Evolutionary conservation across 2,888 invertebrate genomes (phyloP).

Genomic region (Agrypnus murinus): DNA sequence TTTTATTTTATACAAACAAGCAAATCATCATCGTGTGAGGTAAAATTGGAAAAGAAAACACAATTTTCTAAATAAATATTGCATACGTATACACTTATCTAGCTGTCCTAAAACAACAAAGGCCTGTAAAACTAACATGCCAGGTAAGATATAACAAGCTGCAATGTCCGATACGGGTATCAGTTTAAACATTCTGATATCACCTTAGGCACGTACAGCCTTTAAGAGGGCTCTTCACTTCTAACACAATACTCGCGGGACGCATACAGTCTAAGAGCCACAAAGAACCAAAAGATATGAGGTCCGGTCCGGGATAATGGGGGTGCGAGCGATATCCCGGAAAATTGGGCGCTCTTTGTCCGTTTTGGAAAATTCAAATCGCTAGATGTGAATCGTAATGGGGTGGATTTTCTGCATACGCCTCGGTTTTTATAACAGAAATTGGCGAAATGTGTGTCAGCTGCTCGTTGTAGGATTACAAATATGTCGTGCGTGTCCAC

Average conservation of each 20-base stretch:
- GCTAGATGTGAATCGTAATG: slow-evolving; percentile 11
- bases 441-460: slow-evolving; percentile 45
- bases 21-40: slow-evolving; percentile 45
- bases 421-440: slow-evolving; percentile 19
- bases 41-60: slow-evolving; percentile 50
- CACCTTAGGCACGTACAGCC: slow-evolving; percentile 55
- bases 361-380: slow-evolving; percentile 33
- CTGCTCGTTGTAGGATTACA: slow-evolving; percentile 54
- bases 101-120: slow-evolving; percentile 55
- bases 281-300: slow-evolving; percentile 54
- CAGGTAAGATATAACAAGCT: slow-evolving; percentile 55
- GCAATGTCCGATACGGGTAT: slow-evolving; percentile 55
- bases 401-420: slow-evolving; percentile 17
- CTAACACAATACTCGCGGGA: slow-evolving; percentile 52
- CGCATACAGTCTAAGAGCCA: slow-evolving; percentile 49
- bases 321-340: slow-evolving; percentile 29
- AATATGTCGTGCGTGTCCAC: slow-evolving; percentile 55
- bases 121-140: slow-evolving; percentile 52
- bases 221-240: slow-evolving; percentile 55
- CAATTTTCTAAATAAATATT: slow-evolving; percentile 53
- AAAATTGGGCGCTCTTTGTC: slow-evolving; percentile 40
- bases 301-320: slow-evolving; percentile 43
- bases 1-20: slow-evolving; percentile 40
- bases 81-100: slow-evolving; percentile 44
- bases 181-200: slow-evolving; percentile 56